A percentile compares a stretch with the other conserved stretches of the same genome.
Conservation (phyloP, 35 echinoderm and acorn worm genomes). For the Heliocidaris tuberculata region DNA sequence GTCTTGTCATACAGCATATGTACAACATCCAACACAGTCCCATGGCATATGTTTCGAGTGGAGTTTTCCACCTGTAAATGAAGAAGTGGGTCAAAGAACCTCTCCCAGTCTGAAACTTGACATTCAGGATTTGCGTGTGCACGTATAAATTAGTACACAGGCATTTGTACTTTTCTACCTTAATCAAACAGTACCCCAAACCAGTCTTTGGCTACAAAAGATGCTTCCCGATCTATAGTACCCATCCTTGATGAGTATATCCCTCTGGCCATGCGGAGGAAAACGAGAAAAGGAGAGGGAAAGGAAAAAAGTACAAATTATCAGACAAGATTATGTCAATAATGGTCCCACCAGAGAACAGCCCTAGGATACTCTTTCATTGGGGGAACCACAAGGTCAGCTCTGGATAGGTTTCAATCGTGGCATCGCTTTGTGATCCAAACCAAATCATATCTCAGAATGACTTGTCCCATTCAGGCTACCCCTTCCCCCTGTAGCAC, state of each 20-base stretch:
- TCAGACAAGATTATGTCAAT: slow-evolving; percentile 38
- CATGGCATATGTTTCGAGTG: neutral
- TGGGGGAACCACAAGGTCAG: neutral
- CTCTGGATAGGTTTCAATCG: neutral
- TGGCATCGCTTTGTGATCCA: neutral
- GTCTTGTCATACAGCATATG: too few species aligned
- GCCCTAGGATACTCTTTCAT: neutral
- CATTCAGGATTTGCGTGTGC: neutral
- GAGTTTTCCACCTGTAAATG: neutral
- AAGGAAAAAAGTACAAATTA: slow-evolving; percentile 31
- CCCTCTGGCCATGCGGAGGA: neutral
- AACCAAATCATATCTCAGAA: neutral
- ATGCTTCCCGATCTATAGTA: neutral
- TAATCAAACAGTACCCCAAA: neutral
- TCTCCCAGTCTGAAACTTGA: neutral
- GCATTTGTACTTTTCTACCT: slow-evolving; percentile 27
- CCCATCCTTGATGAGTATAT: neutral
- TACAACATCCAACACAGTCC: neutral
- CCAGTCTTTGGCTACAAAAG: neutral
- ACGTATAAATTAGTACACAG: neutral
- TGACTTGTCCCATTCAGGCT: neutral
- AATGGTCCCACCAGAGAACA: neutral
- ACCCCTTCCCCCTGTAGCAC: neutral
- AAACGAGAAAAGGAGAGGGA: neutral
- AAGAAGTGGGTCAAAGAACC: neutral